Conservation (phyloP, 2,888 invertebrate genomes). For the Cryptocephalus primarius region DNA sequence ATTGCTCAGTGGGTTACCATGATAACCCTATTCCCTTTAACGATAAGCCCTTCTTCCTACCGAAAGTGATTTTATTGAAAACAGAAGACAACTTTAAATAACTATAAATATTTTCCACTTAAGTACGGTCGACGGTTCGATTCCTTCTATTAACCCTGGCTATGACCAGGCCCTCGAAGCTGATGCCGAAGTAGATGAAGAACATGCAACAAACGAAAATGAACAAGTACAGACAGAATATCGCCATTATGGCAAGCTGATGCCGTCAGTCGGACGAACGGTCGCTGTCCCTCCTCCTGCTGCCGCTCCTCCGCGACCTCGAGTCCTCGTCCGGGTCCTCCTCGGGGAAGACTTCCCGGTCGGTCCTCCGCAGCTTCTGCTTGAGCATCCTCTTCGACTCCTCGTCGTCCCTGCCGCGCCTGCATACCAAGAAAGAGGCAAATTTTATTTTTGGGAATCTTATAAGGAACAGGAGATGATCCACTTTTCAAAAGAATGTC, state of each 20-base stretch:
- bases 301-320: neutral
- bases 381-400: constrained; percentile 24
- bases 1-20: too few relatives aligned
- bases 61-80: too few relatives aligned
- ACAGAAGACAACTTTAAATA: too few relatives aligned
- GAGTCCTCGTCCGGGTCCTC: constrained; percentile 12
- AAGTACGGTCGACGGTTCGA: constrained; percentile 6
- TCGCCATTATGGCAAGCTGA: constrained; percentile 45
- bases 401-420: neutral
- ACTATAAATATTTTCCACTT: too few relatives aligned
- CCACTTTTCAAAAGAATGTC: too few relatives aligned
- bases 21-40: too few relatives aligned
- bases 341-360: constrained; percentile 25
- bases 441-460: too few relatives aligned
- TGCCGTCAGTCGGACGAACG: constrained; percentile 43
- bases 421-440: too few relatives aligned
- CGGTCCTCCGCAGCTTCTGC: constrained; percentile 30
- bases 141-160: constrained; percentile 30
- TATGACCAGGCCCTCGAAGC: constrained; percentile 42
- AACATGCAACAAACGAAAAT: constrained; percentile 45
- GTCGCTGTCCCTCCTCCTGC: constrained; percentile 15
- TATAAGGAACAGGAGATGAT: too few relatives aligned
- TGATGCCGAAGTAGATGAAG: constrained; percentile 47
- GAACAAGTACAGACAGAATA: constrained; percentile 43
- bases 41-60: too few relatives aligned